A percentile compares a stretch with the other conserved stretches of the same genome.
These are phyloP conservation scores for Hafferia zeledoni DNA, from an alignment of 2,797 vertebrate genomes.

Conservation along the genomic window DNA sequence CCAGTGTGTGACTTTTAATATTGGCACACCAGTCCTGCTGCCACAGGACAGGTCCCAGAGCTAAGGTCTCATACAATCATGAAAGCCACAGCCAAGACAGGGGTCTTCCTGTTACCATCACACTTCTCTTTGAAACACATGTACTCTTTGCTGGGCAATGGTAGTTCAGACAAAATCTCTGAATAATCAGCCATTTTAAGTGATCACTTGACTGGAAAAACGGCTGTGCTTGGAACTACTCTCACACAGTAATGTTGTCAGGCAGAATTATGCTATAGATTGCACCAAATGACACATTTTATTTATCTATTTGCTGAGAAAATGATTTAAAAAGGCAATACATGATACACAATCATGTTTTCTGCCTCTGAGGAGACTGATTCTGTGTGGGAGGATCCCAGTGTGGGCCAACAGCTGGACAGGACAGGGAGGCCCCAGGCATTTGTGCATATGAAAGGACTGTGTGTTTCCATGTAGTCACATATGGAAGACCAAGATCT, in stretches of 20 bases:
- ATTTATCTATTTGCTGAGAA: background rate
- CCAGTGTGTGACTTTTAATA: background rate
- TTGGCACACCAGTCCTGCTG: background rate
- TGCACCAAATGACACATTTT: background rate
- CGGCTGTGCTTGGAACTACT: background rate
- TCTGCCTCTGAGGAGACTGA: background rate
- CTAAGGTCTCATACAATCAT: background rate
- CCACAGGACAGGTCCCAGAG: background rate
- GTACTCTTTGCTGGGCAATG: background rate
- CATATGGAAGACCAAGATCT: background rate
- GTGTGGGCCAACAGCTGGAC: background rate
- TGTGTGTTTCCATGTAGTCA: background rate
- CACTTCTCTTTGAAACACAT: rapidly evolving
- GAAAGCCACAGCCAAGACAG: background rate
- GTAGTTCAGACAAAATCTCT: background rate
- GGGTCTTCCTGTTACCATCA: too few species aligned
- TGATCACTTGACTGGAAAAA: background rate
- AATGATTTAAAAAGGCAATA: background rate
- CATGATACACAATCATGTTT: rapidly evolving
- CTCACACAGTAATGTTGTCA: background rate
- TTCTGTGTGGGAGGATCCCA: background rate
- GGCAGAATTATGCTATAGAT: background rate
- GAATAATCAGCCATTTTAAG: background rate
- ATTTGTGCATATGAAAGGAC: background rate
- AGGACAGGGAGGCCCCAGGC: background rate